Conservation (phyloP, 2,888 invertebrate genomes). For the Anthophora plumipes region DNA sequence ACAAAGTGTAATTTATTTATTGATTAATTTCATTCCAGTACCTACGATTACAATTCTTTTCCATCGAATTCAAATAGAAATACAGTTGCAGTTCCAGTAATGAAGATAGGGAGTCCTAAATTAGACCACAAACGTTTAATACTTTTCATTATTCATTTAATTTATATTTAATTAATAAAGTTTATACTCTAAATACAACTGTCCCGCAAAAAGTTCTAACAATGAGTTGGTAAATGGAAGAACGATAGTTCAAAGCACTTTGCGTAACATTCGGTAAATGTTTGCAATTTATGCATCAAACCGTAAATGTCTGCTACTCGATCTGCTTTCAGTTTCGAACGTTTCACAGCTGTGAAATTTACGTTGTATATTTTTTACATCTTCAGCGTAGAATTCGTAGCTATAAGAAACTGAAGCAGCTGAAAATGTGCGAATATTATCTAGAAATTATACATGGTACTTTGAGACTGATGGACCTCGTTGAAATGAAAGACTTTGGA, state of each 20-base stretch:
- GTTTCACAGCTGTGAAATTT: not conserved
- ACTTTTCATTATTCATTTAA: not conserved
- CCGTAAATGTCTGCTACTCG: conserved; percentile 4
- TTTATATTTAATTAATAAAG: conserved; percentile 33
- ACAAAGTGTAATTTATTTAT: not conserved
- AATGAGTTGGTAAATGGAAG: conserved; percentile 50
- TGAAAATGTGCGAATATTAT: not conserved
- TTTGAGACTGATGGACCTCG: too few relatives aligned
- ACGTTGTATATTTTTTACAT: not conserved
- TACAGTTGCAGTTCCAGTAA: too few relatives aligned
- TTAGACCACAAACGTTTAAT: conserved; percentile 20
- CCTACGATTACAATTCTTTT: too few relatives aligned
- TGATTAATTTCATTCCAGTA: not conserved
- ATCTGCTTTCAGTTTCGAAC: too few relatives aligned
- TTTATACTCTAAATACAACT: conserved; percentile 31
- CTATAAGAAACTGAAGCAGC: not conserved
- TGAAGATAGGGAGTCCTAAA: conserved; percentile 40
- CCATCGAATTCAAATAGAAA: too few relatives aligned
- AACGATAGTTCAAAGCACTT: conserved; percentile 35
- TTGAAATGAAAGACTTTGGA: too few relatives aligned
- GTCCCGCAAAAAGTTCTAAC: conserved; percentile 34
- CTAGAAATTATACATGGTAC: too few relatives aligned
- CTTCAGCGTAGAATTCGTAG: not conserved
- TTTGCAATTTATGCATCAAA: conserved; percentile 6
- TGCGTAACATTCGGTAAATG: not conserved